These are phyloP conservation scores for Acronicta psi DNA, from an alignment of 2,888 invertebrate species.

Conservation along the genomic window DNA sequence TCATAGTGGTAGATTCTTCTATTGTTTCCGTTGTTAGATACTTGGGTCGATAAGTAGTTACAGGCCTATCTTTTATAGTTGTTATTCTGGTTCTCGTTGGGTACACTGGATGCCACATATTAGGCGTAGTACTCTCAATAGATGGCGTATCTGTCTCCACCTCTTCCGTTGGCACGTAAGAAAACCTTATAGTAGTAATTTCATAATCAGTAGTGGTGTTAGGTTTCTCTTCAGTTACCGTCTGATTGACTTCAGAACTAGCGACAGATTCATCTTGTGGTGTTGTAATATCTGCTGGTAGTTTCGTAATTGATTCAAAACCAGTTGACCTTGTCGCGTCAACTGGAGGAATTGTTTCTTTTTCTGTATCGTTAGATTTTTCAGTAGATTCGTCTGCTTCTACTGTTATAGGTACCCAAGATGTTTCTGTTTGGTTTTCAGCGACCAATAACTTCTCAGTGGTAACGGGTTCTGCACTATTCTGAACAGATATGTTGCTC, in stretches of 20 bases:
- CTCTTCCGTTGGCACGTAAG: constrained; percentile 78
- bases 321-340: constrained; percentile 76
- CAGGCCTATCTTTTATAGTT: constrained; percentile 67
- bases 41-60: constrained; percentile 84
- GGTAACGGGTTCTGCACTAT: constrained; percentile 65
- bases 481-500: constrained; percentile 75
- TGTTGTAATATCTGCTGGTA: constrained; percentile 81
- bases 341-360: constrained; percentile 73
- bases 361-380: constrained; percentile 57
- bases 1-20: constrained; percentile 72
- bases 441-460: constrained; percentile 61
- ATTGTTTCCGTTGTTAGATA: constrained; percentile 69
- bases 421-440: constrained; percentile 63
- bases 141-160: constrained; percentile 47
- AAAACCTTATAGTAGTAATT: constrained; percentile 84
- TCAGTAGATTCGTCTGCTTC: constrained; percentile 63
- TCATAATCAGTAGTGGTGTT: constrained; percentile 75
- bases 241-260: constrained; percentile 69
- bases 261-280: constrained; percentile 76
- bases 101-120: constrained; percentile 73
- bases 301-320: constrained; percentile 87
- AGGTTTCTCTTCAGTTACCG: constrained; percentile 59
- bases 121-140: constrained; percentile 59
- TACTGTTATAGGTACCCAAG: constrained; percentile 70
- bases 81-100: constrained; percentile 74